phyloP scores from a whole-genome alignment of 2,888 invertebrate species.

The Oegoconia quadripuncta region DNA sequence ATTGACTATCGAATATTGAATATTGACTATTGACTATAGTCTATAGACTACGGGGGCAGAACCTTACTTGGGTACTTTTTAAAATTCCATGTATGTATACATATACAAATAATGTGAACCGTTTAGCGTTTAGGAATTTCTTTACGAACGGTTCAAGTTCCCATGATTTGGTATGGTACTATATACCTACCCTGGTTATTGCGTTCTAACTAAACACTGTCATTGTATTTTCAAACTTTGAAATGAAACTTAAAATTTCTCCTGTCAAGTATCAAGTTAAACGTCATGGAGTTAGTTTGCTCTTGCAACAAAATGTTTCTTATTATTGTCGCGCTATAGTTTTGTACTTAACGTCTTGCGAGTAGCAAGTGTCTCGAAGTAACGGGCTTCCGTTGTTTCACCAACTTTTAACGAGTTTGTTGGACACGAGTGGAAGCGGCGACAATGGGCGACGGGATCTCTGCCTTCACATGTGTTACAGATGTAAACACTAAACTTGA shows the following conservation, averaged over 20 bases:
- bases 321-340: constrained; percentile 70
- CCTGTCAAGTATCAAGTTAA: constrained; percentile 41
- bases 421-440: constrained; percentile 58
- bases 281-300: constrained; percentile 49
- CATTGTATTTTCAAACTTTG: too few relatives aligned
- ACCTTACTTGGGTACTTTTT: too few relatives aligned
- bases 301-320: constrained; percentile 59
- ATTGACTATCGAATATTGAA: too few relatives aligned
- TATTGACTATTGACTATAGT: too few relatives aligned
- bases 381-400: constrained; percentile 67
- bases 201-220: neutral
- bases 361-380: constrained; percentile 70
- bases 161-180: too few relatives aligned
- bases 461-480: constrained; percentile 46
- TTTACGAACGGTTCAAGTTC: too few relatives aligned
- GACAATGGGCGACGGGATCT: constrained; percentile 39
- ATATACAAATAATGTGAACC: too few relatives aligned
- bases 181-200: neutral
- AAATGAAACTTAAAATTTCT: neutral
- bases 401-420: constrained; percentile 78
- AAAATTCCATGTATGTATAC: too few relatives aligned
- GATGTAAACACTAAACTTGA: constrained; percentile 22
- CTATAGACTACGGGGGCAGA: too few relatives aligned
- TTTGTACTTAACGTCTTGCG: constrained; percentile 70
- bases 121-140: too few relatives aligned